These are phyloP conservation scores for Drosophila kohkoa DNA, from an alignment of 1,140 invertebrate species.

Conservation along the genomic window DNA sequence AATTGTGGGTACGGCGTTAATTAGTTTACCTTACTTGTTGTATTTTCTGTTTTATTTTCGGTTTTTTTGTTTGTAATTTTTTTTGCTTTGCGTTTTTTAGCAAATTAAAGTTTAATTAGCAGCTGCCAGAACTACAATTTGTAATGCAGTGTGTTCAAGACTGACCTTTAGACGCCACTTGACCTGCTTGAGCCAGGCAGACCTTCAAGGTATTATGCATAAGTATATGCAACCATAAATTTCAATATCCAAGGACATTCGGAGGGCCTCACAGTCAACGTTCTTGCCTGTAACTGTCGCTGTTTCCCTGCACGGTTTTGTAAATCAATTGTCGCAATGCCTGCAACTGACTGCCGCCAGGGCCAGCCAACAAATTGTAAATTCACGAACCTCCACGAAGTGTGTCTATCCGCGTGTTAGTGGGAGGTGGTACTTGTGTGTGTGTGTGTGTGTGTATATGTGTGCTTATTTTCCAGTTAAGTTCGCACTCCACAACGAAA, in stretches of 20 bases:
- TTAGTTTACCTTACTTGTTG: slow-evolving; percentile 62
- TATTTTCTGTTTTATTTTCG: slow-evolving; percentile 25
- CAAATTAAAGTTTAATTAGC: slow-evolving; percentile 59
- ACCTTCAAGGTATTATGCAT: slow-evolving; percentile 58
- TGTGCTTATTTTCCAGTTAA: slow-evolving; percentile 13
- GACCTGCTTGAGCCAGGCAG: slow-evolving; percentile 66
- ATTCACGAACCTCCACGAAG: slow-evolving; percentile 39
- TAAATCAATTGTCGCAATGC: slow-evolving; percentile 76
- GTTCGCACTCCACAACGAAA: neutral
- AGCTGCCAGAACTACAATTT: slow-evolving; percentile 35
- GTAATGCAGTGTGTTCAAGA: slow-evolving; percentile 47
- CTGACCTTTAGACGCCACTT: slow-evolving; percentile 74
- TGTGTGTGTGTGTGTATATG: slow-evolving; percentile 14
- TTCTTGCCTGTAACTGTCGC: slow-evolving; percentile 7
- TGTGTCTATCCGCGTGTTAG: neutral
- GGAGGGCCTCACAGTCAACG: slow-evolving; percentile 13
- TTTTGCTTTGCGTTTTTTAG: slow-evolving; percentile 4
- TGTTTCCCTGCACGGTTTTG: slow-evolving; percentile 53
- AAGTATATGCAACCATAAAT: slow-evolving; percentile 62
- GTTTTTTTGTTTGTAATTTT: too few species aligned
- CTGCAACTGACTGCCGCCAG: slow-evolving; percentile 59
- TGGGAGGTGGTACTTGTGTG: slow-evolving; percentile 4
- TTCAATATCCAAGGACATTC: slow-evolving; percentile 65
- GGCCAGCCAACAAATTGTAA: slow-evolving; percentile 55
- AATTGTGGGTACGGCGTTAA: slow-evolving; percentile 58